Conservation (phyloP, 2,888 invertebrate genomes). For the Eupithecia vulgata region DNA sequence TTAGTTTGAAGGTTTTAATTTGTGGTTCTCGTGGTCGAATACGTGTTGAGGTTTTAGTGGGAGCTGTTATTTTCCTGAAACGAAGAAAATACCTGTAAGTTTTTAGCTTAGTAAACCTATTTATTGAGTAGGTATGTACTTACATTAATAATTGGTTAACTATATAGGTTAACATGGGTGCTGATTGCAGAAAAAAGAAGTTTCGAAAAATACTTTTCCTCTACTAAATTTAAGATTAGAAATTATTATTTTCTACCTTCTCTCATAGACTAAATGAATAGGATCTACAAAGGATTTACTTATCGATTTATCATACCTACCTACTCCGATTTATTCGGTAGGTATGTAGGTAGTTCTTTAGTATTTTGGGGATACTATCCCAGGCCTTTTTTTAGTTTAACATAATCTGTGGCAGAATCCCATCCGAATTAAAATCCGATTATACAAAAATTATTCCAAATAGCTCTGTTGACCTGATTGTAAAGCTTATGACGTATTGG, state of each 20-base stretch:
- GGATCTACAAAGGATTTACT: not conserved
- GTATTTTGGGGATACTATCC: not conserved
- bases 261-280: not conserved
- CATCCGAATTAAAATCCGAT: not conserved
- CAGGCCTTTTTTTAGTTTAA: not conserved
- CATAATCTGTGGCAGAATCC: not conserved
- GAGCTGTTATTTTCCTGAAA: not conserved
- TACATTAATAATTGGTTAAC: not conserved
- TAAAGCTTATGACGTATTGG: not conserved
- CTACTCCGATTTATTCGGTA: not conserved
- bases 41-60: constrained; percentile 16
- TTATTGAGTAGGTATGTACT: not conserved
- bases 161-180: too few relatives aligned
- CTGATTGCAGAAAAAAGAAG: not conserved
- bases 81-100: constrained; percentile 25
- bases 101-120: not conserved
- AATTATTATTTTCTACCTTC: not conserved
- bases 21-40: constrained; percentile 16
- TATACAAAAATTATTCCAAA: not conserved
- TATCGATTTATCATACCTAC: not conserved
- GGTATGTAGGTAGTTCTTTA: not conserved
- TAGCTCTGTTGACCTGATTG: not conserved
- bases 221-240: not conserved
- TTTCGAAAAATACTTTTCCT: not conserved
- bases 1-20: constrained; percentile 28